Percentiles rank a stretch among this genome's conserved stretches.
Evolutionary conservation across 2,888 invertebrate species (phyloP).

Genomic region (Conistra vaccinii): DNA sequence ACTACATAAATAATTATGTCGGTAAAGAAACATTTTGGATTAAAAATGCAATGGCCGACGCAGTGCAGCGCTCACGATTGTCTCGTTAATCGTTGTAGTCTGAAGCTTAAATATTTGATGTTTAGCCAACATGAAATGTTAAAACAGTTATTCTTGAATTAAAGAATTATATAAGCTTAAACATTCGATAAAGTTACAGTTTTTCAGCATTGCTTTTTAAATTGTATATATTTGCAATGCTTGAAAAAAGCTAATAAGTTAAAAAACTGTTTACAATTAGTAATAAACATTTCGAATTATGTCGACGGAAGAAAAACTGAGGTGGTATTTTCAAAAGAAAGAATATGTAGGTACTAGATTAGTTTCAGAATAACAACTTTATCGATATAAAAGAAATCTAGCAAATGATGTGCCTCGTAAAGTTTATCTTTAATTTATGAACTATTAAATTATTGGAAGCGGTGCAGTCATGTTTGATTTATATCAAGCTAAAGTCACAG

Average conservation of each 20-base stretch:
- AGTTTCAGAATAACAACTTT: slow-evolving; percentile 11
- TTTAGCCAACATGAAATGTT: slow-evolving; percentile 33
- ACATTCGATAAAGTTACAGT: neutral
- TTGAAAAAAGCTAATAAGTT: neutral
- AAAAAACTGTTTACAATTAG: neutral
- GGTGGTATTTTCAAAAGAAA: neutral
- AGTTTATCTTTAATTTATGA: slow-evolving; percentile 7
- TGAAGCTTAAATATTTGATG: slow-evolving; percentile 41
- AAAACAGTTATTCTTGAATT: slow-evolving; percentile 10
- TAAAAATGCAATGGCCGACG: slow-evolving; percentile 42
- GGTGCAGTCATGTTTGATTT: neutral
- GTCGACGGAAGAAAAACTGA: neutral
- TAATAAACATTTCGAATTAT: neutral
- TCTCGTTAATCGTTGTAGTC: slow-evolving; percentile 24
- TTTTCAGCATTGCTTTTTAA: slow-evolving; percentile 3
- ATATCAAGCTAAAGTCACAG: slow-evolving; percentile 2
- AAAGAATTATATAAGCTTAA: neutral
- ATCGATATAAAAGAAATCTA: slow-evolving; percentile 1
- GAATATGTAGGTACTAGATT: too few relatives aligned
- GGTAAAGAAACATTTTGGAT: slow-evolving; percentile 25
- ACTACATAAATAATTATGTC: slow-evolving; percentile 34
- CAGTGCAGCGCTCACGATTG: slow-evolving; percentile 20
- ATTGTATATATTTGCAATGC: neutral
- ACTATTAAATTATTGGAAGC: neutral
- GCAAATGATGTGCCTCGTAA: slow-evolving; percentile 15